A percentile compares a stretch with the other conserved stretches of the same genome.
Evolutionary conservation across 2,113 vertebrate genomes (phyloP).

Genomic region (Tonatia bakeri): DNA sequence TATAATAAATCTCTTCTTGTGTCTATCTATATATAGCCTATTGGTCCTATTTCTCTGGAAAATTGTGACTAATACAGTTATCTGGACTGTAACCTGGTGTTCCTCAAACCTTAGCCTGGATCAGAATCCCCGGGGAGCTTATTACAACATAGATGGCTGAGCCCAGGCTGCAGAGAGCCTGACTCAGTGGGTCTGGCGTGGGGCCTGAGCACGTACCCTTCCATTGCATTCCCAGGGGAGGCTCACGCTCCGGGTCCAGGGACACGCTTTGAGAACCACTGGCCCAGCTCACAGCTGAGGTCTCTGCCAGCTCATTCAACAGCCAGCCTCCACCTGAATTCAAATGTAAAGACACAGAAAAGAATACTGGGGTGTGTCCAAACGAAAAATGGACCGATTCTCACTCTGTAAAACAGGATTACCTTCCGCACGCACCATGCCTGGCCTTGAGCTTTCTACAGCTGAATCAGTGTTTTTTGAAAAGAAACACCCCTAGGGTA

Average conservation of each 20-base stretch:
- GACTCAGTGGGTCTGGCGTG: fast-evolving
- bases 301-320: background rate
- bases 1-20: background rate
- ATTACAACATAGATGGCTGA: background rate
- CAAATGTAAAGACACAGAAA: background rate
- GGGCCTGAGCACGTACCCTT: background rate
- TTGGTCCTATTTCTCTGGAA: background rate
- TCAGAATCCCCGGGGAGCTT: background rate
- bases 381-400: background rate
- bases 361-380: background rate
- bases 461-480: background rate
- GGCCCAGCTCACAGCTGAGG: background rate
- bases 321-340: background rate
- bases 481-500: background rate
- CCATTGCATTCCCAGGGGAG: background rate
- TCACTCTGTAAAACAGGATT: background rate
- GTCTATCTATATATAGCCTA: background rate
- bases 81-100: background rate
- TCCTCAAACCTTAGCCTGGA: background rate
- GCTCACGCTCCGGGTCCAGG: too few species aligned
- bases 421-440: background rate
- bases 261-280: background rate
- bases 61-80: background rate
- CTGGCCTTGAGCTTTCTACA: background rate
- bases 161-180: background rate